Conservation (phyloP, 2,888 invertebrate species). For the Melipona beecheii region DNA sequence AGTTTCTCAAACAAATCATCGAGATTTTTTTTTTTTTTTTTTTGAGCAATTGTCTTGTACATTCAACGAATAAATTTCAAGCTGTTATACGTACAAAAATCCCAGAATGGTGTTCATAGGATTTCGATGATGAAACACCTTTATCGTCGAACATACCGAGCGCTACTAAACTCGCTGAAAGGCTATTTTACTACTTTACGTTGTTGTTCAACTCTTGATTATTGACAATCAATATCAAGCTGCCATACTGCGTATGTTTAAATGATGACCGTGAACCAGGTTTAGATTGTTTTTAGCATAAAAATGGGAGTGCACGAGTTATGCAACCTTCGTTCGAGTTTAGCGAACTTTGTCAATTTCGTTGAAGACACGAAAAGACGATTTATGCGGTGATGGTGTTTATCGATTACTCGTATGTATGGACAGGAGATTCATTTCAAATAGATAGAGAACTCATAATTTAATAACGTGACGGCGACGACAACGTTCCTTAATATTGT, state of each 20-base stretch:
- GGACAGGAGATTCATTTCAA: no score
- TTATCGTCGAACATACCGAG: constrained; percentile 73
- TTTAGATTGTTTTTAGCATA: constrained; percentile 34
- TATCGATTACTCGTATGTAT: neutral
- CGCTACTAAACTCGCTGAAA: constrained; percentile 72
- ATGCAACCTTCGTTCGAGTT: constrained; percentile 6
- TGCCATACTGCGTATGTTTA: constrained; percentile 41
- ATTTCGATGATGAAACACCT: constrained; percentile 51
- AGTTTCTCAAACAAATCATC: neutral
- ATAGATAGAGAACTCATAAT: neutral
- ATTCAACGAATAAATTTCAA: no score
- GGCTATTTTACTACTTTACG: constrained; percentile 54
- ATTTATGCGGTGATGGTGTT: neutral
- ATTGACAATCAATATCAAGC: constrained; percentile 78
- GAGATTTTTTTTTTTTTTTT: neutral
- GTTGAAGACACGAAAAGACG: neutral
- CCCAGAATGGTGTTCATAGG: constrained; percentile 75
- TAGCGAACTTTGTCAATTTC: constrained; percentile 17
- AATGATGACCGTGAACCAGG: constrained; percentile 60
- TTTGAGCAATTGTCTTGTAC: neutral
- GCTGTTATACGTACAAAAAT: constrained; percentile 74
- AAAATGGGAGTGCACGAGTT: constrained; percentile 4
- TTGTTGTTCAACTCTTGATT: constrained; percentile 71
- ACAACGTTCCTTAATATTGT: no score
- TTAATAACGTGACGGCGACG: neutral